Conservation (phyloP, 2,797 vertebrate genomes). For the Anniella stebbinsi region DNA sequence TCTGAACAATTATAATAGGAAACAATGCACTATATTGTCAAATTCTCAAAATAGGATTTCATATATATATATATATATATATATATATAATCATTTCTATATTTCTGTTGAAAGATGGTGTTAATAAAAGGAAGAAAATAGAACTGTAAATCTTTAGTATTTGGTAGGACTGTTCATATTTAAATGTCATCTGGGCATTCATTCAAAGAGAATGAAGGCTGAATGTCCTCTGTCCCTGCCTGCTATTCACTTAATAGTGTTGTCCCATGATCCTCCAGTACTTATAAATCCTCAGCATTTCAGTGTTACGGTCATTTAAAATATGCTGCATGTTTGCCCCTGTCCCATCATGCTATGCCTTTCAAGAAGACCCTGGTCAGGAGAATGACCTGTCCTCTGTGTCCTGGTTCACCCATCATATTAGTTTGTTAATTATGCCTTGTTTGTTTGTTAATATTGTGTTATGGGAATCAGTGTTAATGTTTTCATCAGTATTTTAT, state of each 20-base stretch:
- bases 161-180: neutral
- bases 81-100: neutral
- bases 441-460: too few relatives aligned
- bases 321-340: neutral
- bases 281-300: neutral
- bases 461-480: too few relatives aligned
- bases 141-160: neutral
- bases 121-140: neutral
- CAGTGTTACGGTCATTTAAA: too few relatives aligned
- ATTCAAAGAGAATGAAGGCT: neutral
- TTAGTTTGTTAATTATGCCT: too few relatives aligned
- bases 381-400: too few relatives aligned
- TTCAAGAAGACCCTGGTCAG: neutral
- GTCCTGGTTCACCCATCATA: too few relatives aligned
- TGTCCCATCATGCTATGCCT: neutral
- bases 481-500: too few relatives aligned
- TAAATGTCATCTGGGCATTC: neutral
- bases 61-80: neutral
- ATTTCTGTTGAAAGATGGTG: neutral
- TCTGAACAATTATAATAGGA: constrained; percentile 7
- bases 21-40: neutral
- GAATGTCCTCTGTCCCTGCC: neutral
- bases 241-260: neutral
- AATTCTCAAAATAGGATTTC: constrained; percentile 2
- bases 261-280: neutral